Conservation (phyloP, 2,113 vertebrate species). For the Sisor rabdophorus region DNA sequence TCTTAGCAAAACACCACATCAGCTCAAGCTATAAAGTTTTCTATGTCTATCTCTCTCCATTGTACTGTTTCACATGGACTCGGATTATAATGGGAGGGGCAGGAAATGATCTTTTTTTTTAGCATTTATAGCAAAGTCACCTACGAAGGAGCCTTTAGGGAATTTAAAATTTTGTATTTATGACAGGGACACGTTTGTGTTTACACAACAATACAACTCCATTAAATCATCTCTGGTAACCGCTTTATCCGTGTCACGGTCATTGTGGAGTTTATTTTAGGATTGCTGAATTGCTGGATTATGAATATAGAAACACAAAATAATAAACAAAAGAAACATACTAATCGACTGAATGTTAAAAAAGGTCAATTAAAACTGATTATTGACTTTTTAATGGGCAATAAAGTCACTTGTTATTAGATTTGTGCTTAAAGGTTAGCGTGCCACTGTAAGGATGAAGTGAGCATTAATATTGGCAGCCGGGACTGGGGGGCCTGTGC, state of each 20-base stretch:
- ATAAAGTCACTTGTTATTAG: constrained; percentile 78
- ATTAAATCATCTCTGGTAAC: neutral
- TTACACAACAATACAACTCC: constrained; percentile 50
- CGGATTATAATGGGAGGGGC: constrained; percentile 5
- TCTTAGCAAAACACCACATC: constrained; percentile 62
- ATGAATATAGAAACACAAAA: neutral
- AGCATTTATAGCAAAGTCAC: constrained; percentile 42
- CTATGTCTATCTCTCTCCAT: constrained; percentile 62
- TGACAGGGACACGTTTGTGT: constrained; percentile 47
- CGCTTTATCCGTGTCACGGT: neutral
- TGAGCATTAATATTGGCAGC: constrained; percentile 68
- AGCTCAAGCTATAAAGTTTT: constrained; percentile 70
- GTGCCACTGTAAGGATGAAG: constrained; percentile 57
- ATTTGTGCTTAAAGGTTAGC: constrained; percentile 75
- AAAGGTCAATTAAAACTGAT: constrained; percentile 70
- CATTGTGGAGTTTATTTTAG: neutral
- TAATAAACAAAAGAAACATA: constrained; percentile 5
- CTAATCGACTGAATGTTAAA: constrained; percentile 53
- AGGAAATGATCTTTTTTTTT: constrained; percentile 53
- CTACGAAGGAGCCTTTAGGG: constrained; percentile 33
- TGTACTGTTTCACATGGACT: constrained; percentile 40
- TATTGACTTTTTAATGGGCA: constrained; percentile 76
- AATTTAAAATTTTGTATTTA: constrained; percentile 47
- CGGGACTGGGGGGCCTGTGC: constrained; percentile 63
- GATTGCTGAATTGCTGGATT: neutral